phyloP scores from a whole-genome alignment of 2,888 invertebrate genomes.

The Eulithis prunata region DNA sequence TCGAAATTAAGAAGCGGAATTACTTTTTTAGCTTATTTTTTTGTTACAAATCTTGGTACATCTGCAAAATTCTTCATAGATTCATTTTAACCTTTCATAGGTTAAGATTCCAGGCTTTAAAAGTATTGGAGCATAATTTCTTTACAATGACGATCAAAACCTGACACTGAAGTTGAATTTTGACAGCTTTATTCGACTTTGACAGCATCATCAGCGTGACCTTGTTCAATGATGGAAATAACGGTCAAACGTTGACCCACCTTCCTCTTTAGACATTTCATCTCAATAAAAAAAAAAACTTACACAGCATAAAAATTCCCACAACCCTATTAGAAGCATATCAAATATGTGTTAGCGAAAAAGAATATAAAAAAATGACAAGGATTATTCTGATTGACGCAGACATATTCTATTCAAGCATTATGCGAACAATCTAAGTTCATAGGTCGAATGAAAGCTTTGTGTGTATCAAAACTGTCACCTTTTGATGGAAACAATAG shows the following conservation, averaged over 20 bases:
- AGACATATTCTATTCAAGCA: constrained; percentile 48
- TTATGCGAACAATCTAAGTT: constrained; percentile 53
- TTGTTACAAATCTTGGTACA: no score
- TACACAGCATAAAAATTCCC: constrained; percentile 33
- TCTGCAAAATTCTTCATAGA: no score
- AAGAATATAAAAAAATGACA: constrained; percentile 43
- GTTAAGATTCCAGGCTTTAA: neutral
- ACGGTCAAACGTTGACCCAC: constrained; percentile 26
- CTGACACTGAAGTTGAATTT: constrained; percentile 4
- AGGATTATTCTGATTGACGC: constrained; percentile 61
- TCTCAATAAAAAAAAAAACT: neutral
- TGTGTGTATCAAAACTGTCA: constrained; percentile 56
- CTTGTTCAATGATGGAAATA: constrained; percentile 23
- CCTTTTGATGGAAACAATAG: constrained; percentile 56
- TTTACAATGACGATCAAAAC: constrained; percentile 1
- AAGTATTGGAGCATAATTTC: neutral
- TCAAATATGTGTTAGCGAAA: constrained; percentile 55
- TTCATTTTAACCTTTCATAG: no score
- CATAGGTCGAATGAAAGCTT: constrained; percentile 53
- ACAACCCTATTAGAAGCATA: constrained; percentile 47
- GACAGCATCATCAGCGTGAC: constrained; percentile 26
- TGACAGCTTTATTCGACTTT: constrained; percentile 16
- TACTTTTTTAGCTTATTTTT: neutral
- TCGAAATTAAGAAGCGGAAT: neutral
- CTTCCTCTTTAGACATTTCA: constrained; percentile 7